A percentile compares a stretch with the other conserved stretches of the same genome.
Conservation (phyloP, 2,888 invertebrate species). For the Punctoribates punctum region DNA sequence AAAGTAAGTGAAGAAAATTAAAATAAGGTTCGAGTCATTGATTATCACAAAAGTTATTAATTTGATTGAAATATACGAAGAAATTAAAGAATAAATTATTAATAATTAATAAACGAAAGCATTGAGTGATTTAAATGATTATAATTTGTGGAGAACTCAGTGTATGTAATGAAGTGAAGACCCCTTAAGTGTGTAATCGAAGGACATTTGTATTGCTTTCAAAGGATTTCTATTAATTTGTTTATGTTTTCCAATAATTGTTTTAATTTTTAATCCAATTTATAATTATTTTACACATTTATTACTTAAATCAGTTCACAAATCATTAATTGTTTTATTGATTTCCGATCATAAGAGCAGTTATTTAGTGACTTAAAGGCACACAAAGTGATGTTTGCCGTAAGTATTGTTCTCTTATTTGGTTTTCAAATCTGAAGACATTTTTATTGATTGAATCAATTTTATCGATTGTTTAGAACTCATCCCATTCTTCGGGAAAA, state of each 20-base stretch:
- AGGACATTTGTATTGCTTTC: conserved; percentile 5
- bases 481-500: conserved; percentile 7
- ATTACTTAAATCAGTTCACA: neutral
- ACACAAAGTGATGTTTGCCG: conserved; percentile 11
- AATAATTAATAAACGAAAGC: too few species aligned
- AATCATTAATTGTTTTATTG: neutral
- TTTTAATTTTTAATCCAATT: neutral
- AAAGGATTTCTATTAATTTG: neutral
- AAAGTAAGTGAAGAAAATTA: too few species aligned
- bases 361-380: neutral
- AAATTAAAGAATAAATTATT: too few species aligned
- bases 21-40: too few species aligned
- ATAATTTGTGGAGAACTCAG: too few species aligned
- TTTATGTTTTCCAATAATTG: conserved; percentile 3
- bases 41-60: too few species aligned
- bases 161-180: neutral
- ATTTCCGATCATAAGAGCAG: neutral
- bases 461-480: neutral
- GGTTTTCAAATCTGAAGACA: neutral
- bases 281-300: neutral
- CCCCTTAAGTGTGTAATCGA: neutral
- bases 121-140: too few species aligned
- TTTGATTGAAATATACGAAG: too few species aligned
- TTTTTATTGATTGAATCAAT: neutral
- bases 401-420: neutral